phyloP scores from a whole-genome alignment of 2,113 vertebrate genomes.

The Mus musculus region DNA sequence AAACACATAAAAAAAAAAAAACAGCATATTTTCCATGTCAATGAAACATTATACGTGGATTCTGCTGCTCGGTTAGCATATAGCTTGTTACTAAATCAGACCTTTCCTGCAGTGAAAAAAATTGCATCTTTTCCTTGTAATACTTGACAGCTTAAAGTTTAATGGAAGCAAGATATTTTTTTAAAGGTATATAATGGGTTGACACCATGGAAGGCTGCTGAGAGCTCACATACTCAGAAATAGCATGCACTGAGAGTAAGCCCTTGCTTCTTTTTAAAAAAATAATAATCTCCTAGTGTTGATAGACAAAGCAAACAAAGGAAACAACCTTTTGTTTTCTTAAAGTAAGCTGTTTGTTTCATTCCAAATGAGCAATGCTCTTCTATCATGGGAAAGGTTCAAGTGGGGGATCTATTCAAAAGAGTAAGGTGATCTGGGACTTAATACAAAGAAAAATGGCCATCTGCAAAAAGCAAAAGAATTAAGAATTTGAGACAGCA shows the following conservation, averaged over 20 bases:
- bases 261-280: conserved; percentile 62
- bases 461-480: not conserved
- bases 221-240: conserved; percentile 78
- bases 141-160: conserved; percentile 78
- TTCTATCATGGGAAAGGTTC: not conserved
- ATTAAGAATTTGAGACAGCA: not conserved
- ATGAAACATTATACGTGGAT: conserved; percentile 73
- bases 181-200: conserved; percentile 77
- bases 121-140: conserved; percentile 79
- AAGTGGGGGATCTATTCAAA: not conserved
- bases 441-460: not conserved
- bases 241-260: conserved; percentile 59
- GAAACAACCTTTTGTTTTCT: conserved; percentile 69
- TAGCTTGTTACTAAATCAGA: conserved; percentile 80
- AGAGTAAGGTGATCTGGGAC: not conserved
- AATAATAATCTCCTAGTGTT: conserved; percentile 73
- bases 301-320: conserved; percentile 51
- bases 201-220: conserved; percentile 75
- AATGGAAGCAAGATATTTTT: conserved; percentile 72
- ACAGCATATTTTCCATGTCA: conserved; percentile 67
- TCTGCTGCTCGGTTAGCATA: conserved; percentile 74
- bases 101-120: conserved; percentile 82
- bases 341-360: conserved; percentile 63
- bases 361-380: not conserved
- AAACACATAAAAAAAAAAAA: conserved; percentile 28